phyloP scores from a whole-genome alignment of 2,888 invertebrate genomes.

The Phania funesta region DNA sequence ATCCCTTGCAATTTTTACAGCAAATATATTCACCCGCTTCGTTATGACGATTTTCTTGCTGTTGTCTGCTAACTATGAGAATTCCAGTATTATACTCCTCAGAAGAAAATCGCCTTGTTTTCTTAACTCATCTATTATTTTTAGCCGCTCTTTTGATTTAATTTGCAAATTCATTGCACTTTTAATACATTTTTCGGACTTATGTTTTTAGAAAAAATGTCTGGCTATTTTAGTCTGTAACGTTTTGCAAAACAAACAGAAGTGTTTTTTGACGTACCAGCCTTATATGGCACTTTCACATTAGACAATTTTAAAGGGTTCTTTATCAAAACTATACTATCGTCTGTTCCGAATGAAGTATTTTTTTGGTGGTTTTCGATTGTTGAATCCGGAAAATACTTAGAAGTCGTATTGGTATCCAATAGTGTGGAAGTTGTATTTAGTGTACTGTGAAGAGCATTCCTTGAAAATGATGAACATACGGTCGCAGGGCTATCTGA shows the following conservation, averaged over 20 bases:
- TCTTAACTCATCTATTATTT: neutral
- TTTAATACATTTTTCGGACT: neutral
- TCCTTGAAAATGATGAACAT: no score
- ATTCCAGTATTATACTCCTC: neutral
- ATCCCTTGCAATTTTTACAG: neutral
- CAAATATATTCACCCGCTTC: neutral
- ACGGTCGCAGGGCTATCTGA: no score
- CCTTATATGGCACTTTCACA: neutral
- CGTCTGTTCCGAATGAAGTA: neutral
- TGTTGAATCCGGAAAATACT: neutral
- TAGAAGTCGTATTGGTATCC: neutral
- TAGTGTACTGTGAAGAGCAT: no score
- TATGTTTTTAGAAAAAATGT: neutral
- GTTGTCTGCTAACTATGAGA: neutral
- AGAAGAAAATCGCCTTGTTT: conserved; percentile 1
- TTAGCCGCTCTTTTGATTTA: neutral
- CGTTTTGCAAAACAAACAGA: neutral
- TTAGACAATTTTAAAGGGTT: neutral
- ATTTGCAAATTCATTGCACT: neutral
- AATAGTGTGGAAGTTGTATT: no score
- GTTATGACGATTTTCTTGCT: neutral
- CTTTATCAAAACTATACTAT: neutral
- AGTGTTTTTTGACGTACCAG: neutral
- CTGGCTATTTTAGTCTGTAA: neutral
- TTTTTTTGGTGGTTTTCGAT: neutral